Conservation (phyloP, 37 sponge, comb jelly and placozoan species). For the Cliona cf. orientalis region DNA sequence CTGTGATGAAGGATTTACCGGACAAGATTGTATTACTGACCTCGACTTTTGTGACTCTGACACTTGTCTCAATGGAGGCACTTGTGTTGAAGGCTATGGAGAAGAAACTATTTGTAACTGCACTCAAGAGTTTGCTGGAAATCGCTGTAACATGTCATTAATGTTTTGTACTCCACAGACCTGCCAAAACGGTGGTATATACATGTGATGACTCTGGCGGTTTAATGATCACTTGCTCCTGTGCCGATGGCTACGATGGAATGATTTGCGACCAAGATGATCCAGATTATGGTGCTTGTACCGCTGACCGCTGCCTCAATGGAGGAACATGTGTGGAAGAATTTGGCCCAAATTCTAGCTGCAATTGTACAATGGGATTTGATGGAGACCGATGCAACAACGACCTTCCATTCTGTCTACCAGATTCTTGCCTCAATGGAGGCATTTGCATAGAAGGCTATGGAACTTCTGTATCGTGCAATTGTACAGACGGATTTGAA, state of each 20-base stretch:
- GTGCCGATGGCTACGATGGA: slow-evolving; percentile 38
- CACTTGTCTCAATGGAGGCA: slow-evolving; percentile 74
- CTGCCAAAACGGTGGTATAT: slow-evolving; percentile 58
- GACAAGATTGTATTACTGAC: not conserved
- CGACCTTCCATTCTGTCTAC: slow-evolving; percentile 35
- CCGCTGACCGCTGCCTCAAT: slow-evolving; percentile 34
- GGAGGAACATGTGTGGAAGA: slow-evolving; percentile 62
- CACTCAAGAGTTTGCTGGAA: slow-evolving; percentile 13
- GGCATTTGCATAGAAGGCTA: slow-evolving; percentile 66
- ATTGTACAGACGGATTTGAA: slow-evolving; percentile 27
- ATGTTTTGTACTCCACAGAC: too few relatives aligned
- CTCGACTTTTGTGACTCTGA: slow-evolving; percentile 24
- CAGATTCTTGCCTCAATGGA: slow-evolving; percentile 48
- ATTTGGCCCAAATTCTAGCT: slow-evolving; percentile 4
- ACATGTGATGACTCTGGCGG: slow-evolving; percentile 49
- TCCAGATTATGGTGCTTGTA: not conserved
- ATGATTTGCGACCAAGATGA: not conserved
- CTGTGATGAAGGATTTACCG: slow-evolving; percentile 49
- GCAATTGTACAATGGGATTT: slow-evolving; percentile 53
- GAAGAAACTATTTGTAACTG: slow-evolving; percentile 25
- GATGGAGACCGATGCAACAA: slow-evolving; percentile 50
- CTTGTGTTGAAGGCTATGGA: too few relatives aligned
- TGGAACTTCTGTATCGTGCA: slow-evolving; percentile 12
- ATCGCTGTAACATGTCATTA: slow-evolving; percentile 7
- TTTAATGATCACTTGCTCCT: slow-evolving; percentile 20